Evolutionary conservation across 2,888 invertebrate genomes (phyloP).

Genomic region (Syritta pipiens): DNA sequence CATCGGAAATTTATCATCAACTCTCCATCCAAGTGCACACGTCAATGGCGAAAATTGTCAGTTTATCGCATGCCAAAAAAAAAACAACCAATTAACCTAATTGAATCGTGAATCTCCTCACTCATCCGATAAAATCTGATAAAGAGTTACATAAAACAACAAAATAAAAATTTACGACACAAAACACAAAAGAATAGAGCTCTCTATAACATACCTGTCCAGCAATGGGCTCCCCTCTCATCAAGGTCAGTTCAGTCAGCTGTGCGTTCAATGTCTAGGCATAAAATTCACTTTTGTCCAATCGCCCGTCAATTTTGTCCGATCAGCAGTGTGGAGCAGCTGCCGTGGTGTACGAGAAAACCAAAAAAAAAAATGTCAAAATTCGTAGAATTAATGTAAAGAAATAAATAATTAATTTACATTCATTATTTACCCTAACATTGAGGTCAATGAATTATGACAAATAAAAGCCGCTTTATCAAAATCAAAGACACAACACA

Average conservation of each 20-base stretch:
- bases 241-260: slow-evolving; percentile 10
- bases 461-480: no score
- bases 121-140: no score
- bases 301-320: neutral
- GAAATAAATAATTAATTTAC: neutral
- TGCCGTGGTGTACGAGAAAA: neutral
- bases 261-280: neutral
- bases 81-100: no score
- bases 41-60: no score
- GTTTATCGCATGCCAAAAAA: no score
- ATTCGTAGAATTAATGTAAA: slow-evolving; percentile 16
- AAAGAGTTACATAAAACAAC: no score
- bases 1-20: no score
- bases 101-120: no score
- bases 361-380: slow-evolving; percentile 5
- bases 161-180: no score
- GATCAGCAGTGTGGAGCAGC: neutral
- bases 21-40: no score
- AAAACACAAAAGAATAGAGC: neutral
- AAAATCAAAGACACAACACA: neutral
- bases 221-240: neutral
- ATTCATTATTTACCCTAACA: neutral
- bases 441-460: slow-evolving; percentile 23
- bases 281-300: neutral
- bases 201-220: slow-evolving; percentile 5